Base-by-base conservation (phyloP, 1,140 invertebrate species). In the Drosophila simulans region DNA sequence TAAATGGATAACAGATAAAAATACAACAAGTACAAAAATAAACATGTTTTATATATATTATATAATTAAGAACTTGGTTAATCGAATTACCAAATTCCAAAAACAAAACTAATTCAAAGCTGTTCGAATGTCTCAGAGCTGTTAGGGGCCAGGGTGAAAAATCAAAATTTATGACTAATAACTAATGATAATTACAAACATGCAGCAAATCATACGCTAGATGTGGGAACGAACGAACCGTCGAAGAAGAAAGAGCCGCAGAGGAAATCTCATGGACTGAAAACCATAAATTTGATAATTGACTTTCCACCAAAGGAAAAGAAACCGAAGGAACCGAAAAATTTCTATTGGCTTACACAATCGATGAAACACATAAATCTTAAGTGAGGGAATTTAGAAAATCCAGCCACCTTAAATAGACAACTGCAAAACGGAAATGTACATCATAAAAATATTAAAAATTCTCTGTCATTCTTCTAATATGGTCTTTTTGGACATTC, bases 371-470 rank as follows among this genome's bases (percentile, higher is more conserved):
- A 56, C 84, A 88, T 88, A 88, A 88, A 88, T 88, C 85, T 89
- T 37, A 13, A 43, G 43, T 53, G 35, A 22, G 59, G 48, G 57
- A 35, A 62, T 43, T 42, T 35, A 60, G 45, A 70, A 79, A 78
- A 77, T 46, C 69, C 70, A 72, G 82, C 79, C 83, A 89, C 68
- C 73, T 55, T 37, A 75, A 68, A 46, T 37, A 48, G 54, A 69
- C 73, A 77, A 77, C 62, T 77, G 64, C 65, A 68, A 80, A 86
- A 68, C 79, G 83, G 83, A 89, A 88, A 89, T 88, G 83, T 83
- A 84, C 83, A 74, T 88, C 83, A 88, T 88, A 88, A 88, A 88
- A 89, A 88, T 88, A 88, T 88, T 89, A 83, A 89, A 89, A 80
- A 72, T 42, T 68, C 64, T 65, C 42, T 11, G 7, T 20, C n/a